phyloP scores from a whole-genome alignment of 2,888 invertebrate species.

The Orthosia cruda region DNA sequence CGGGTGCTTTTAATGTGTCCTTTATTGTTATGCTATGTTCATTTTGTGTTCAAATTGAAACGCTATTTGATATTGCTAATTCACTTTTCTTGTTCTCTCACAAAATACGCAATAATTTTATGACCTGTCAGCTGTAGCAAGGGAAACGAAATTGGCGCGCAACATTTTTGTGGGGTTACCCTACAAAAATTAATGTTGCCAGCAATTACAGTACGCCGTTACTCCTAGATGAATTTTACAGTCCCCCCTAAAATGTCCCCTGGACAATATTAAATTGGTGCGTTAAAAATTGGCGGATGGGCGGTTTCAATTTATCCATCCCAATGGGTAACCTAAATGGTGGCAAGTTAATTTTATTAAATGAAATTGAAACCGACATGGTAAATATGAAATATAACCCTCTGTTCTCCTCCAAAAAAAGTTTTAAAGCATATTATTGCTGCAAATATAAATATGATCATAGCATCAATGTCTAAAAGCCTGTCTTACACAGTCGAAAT shows the following conservation, averaged over 20 bases:
- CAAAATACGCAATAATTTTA: conserved; percentile 24
- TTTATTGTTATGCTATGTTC: conserved; percentile 49
- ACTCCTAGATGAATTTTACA: conserved; percentile 33
- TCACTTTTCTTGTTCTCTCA: conserved; percentile 8
- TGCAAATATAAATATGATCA: background rate
- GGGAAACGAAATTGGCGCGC: conserved; percentile 1
- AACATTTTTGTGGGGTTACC: conserved; percentile 15
- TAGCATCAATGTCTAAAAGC: background rate
- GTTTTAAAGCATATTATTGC: background rate
- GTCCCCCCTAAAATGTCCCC: conserved; percentile 36
- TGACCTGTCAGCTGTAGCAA: background rate
- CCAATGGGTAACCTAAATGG: conserved; percentile 22
- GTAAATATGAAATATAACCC: conserved; percentile 21
- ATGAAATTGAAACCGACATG: conserved; percentile 31
- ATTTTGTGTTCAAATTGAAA: conserved; percentile 35
- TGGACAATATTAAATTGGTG: conserved; percentile 31
- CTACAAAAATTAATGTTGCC: conserved; percentile 32
- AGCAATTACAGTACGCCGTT: conserved; percentile 36
- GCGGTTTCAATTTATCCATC: conserved; percentile 23
- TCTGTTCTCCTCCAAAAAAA: background rate
- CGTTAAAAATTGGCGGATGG: conserved; percentile 21
- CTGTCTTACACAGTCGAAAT: background rate
- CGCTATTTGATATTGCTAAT: conserved; percentile 27
- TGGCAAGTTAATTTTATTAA: conserved; percentile 25
- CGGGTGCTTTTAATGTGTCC: conserved; percentile 41